Conservation (phyloP, 2,888 invertebrate genomes). For the Ectemnius continuus region DNA sequence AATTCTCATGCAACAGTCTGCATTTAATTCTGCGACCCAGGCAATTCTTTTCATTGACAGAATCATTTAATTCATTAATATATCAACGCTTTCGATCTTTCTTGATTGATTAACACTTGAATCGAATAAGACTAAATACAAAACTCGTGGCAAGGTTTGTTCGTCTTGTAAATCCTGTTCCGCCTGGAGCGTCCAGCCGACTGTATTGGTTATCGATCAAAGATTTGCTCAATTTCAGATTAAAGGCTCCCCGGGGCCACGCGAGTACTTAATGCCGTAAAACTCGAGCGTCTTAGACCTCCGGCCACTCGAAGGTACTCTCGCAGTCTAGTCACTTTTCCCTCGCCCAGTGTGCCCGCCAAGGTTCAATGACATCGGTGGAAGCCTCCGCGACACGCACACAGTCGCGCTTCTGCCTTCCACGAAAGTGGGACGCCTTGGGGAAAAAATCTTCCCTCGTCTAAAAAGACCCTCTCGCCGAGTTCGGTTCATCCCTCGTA, state of each 20-base stretch:
- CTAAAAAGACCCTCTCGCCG: not conserved
- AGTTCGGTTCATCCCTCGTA: no score
- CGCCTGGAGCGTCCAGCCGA: no score
- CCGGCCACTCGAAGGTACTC: conserved; percentile 47
- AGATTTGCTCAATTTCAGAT: conserved; percentile 12
- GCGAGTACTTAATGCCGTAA: conserved; percentile 37
- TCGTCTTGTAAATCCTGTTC: no score
- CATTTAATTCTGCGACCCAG: no score
- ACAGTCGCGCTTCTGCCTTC: conserved; percentile 35
- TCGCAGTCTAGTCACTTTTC: conserved; percentile 51
- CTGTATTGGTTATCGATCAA: not conserved
- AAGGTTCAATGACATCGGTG: conserved; percentile 71
- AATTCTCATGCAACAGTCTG: no score
- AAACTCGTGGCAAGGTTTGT: no score
- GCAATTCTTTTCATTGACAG: no score
- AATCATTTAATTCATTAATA: no score
- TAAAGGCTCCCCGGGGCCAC: conserved; percentile 4
- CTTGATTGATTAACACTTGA: no score
- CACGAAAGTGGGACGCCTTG: conserved; percentile 61
- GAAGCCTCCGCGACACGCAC: conserved; percentile 32
- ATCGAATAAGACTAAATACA: no score
- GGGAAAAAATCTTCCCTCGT: conserved; percentile 30
- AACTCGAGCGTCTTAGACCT: conserved; percentile 45
- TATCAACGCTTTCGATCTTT: no score
- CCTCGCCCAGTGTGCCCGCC: conserved; percentile 52